Base-by-base conservation (phyloP, 2,888 invertebrate genomes). In the Pycnomerus fuliginosus region DNA sequence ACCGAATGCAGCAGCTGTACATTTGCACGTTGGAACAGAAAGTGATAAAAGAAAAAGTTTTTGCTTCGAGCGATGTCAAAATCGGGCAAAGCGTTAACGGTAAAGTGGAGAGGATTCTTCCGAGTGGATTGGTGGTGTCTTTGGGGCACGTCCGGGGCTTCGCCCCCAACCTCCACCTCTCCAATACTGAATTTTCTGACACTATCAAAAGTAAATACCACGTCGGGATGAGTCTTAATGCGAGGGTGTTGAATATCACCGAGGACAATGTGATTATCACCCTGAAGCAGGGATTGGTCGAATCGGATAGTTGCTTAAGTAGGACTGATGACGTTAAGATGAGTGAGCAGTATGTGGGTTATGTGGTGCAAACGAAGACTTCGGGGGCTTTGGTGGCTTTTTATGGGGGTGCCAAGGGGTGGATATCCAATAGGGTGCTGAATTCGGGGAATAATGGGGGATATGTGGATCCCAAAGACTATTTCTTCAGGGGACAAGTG, bases 21-120 rank as follows among this genome's bases (percentile, higher is more conserved):
- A 75, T 85, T 4, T 84, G 88, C 58, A 78, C 82, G 1, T 83
- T 85, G 69, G 78, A 85, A 64, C 68, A 75, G 1, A 58, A 69
- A 0, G 48, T 82, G 2, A 58, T 88, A 1, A 67, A 73, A 16
- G 79, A 83, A 62, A 76, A 75, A 52, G 71, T 77, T 62, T 83
- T 84, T 62, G 70, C 70, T 1, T 47, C 74, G 17, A 57, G 66
- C 0, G 79, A 82, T 60, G 61, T 83, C 1, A 59, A 64, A 10
- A 54, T 77, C 0, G 86, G 83, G 0, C 75, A 82, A 29, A 50
- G 75, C 8, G 76, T 85, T 0, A 65, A 72, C 1, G 85, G 77
- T 0, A 68, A 64, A 0, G 74, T 85, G 2, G 63, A 65, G n/a
- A 56, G 56, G 8, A 74, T 81, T 8, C 61, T 68, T 1, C 75